Evolutionary conservation across 1,140 invertebrate genomes (phyloP), one percentile per base, ranked within the genome.

Genomic region (Chironomus striatipennis): DNA sequence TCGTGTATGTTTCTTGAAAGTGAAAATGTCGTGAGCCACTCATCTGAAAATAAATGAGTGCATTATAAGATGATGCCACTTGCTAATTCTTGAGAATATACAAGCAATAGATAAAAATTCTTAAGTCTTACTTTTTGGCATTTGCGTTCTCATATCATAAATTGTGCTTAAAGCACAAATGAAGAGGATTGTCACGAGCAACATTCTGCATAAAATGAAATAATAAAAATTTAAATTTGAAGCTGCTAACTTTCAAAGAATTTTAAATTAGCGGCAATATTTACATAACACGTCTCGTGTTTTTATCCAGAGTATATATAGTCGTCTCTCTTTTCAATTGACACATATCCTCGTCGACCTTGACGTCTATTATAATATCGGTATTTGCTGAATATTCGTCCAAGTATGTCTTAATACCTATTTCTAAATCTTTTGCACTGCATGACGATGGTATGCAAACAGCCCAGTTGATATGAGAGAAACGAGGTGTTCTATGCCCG

Each of bases 381-480:
- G 85, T 86, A 9, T 81, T 77, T 73, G 77, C 75, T n/a, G 79
- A 72, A 70, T 70, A 70, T 70, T 70, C 65, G 9, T 70, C 18
- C 18, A 70, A 12, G 10, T 70, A 70, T 20, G 17, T 7, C 72
- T 77, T 76, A 18, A 89, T 78, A 20, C 84, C 85, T 4, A 83
- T 79, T 77, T 88, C 83, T 5, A 89, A 79, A 78, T 89, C 88
- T 34, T 80, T 78, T 43, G 86, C 79, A 67, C 84, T 83, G 78
- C 88, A 89, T 1, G 85, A 84, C 34, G 83, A 83, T 9, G 88
- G 88, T 3, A 88, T 84, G 76, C 88, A 89, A 2, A 89, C 78
- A 0, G 85, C 88, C 88, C 88, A 89, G 74, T 88, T 83, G 10
- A 88, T 84, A 47, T 84, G 87, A 15, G 87, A 88, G 77, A 86